These are phyloP conservation scores for Matsumurasca onukii DNA, from an alignment of 1,140 invertebrate genomes.

Conservation along the genomic window DNA sequence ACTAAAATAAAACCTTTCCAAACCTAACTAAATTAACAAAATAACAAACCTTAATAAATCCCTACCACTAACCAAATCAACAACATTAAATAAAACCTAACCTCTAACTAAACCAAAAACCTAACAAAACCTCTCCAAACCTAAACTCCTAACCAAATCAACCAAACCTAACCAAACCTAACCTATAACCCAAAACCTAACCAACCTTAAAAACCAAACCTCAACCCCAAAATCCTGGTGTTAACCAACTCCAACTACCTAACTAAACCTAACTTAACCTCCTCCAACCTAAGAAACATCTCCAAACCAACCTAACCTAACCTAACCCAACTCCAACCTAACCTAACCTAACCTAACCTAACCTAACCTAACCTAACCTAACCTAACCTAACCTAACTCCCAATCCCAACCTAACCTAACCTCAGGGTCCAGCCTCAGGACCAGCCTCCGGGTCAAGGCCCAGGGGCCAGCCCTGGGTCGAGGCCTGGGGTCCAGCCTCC, in stretches of 20 bases:
- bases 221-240: constrained; percentile 40
- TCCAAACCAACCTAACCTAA: not conserved
- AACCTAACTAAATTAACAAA: constrained; percentile 44
- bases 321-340: constrained; percentile 8
- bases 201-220: constrained; percentile 46
- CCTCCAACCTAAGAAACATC: constrained; percentile 9
- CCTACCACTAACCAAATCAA: constrained; percentile 42
- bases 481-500: too few species aligned
- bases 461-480: too few species aligned
- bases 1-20: constrained; percentile 42
- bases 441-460: too few species aligned
- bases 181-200: constrained; percentile 41
- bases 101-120: constrained; percentile 43
- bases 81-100: constrained; percentile 42
- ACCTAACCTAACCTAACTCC: not conserved
- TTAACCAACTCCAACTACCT: constrained; percentile 46
- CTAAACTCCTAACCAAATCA: constrained; percentile 45
- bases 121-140: constrained; percentile 44
- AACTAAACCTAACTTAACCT: constrained; percentile 46
- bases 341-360: constrained; percentile 15
- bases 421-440: too few species aligned
- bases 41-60: constrained; percentile 42
- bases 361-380: constrained; percentile 10
- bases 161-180: constrained; percentile 40
- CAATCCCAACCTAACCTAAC: constrained; percentile 13